phyloP scores from a whole-genome alignment of 2,113 vertebrate genomes.

The Cinclus cinclus region DNA sequence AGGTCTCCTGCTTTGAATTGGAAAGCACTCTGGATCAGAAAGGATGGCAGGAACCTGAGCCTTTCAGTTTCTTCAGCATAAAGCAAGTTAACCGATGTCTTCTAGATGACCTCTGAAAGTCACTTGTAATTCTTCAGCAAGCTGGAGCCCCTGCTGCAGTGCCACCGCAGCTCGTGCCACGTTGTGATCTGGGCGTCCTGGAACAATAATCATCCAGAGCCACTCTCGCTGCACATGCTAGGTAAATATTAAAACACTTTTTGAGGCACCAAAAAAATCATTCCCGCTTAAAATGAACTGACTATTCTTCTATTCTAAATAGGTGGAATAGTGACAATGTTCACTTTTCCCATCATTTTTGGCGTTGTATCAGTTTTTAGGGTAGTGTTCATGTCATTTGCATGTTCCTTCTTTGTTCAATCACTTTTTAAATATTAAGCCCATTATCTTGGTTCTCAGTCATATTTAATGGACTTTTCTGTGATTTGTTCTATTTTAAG shows the following conservation, averaged over 20 bases:
- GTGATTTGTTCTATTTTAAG: constrained; percentile 47
- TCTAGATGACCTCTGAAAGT: background rate
- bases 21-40: background rate
- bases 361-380: background rate
- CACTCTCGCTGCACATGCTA: background rate
- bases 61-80: background rate
- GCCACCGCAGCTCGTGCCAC: rapidly evolving
- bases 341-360: background rate
- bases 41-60: background rate
- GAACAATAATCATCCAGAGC: background rate
- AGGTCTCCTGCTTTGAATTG: background rate
- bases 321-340: background rate
- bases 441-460: constrained; percentile 29
- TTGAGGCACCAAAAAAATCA: background rate
- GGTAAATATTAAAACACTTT: background rate
- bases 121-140: background rate
- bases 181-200: background rate
- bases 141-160: background rate
- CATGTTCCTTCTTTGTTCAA: constrained; percentile 1
- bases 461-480: constrained; percentile 22
- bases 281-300: background rate
- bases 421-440: constrained; percentile 7
- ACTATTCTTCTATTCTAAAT: background rate
- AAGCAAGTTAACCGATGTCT: background rate
- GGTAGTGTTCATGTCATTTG: background rate